phyloP scores from a whole-genome alignment of 2,888 invertebrate genomes.

The Coronaproctus castanopsis region DNA sequence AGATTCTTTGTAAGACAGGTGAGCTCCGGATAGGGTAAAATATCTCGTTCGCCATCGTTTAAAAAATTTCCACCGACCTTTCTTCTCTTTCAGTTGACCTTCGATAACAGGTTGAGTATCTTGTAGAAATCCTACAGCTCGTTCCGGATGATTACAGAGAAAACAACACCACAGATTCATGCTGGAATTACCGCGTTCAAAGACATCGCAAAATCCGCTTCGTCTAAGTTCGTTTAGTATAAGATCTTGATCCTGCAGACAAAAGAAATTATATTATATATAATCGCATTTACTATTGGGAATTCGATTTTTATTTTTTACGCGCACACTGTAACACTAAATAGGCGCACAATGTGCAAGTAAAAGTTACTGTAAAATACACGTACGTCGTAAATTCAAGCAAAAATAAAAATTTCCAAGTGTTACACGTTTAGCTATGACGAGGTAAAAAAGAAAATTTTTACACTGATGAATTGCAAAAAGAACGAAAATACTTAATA shows the following conservation, averaged over 20 bases:
- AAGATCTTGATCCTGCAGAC: constrained; percentile 58
- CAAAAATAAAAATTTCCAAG: too few species aligned
- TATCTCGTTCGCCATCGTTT: constrained; percentile 81
- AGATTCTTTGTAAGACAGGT: constrained; percentile 66
- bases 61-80: constrained; percentile 77
- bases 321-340: background rate
- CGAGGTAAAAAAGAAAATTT: too few species aligned
- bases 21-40: constrained; percentile 81
- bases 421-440: too few species aligned
- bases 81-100: constrained; percentile 77
- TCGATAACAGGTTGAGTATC: constrained; percentile 74
- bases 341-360: too few species aligned
- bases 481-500: too few species aligned
- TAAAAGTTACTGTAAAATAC: too few species aligned
- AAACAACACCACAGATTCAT: constrained; percentile 72
- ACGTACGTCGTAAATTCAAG: too few species aligned
- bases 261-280: background rate
- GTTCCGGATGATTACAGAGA: constrained; percentile 78
- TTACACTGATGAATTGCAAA: too few species aligned
- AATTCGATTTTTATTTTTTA: background rate
- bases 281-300: background rate
- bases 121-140: constrained; percentile 58
- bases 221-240: constrained; percentile 65
- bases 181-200: constrained; percentile 41
- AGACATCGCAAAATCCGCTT: constrained; percentile 79